Evolutionary conservation across 2,888 invertebrate species (phyloP), one percentile per base, ranked within the genome.

Genomic region (Eurytoma adleriae): DNA sequence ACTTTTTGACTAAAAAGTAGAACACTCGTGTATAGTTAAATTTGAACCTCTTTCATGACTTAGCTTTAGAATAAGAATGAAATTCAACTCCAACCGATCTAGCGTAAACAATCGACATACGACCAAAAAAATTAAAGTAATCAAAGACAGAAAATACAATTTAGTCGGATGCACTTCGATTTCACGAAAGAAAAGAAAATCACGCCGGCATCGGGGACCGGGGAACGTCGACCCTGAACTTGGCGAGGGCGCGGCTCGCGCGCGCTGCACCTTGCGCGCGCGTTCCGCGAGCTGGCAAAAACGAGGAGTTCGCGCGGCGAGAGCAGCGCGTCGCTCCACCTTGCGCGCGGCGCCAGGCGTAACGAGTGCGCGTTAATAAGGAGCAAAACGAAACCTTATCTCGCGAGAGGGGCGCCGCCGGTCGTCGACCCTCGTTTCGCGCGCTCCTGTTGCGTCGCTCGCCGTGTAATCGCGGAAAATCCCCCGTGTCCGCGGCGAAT

Each of bases 291-390:
- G 10, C 10, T 0, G 7, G 10, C 40, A 10, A 40, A 10, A 40
- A 10, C 40, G 10, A 40, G 10, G 10, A 40, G 64, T 62, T 62
- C 62, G 12, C 64, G 18, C 52, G 30, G 20, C 50, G 40, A 54
- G n/a, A 54, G n/a, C 57, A 27, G 27, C 50, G 14, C 16, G 7
- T 54, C n/a, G 50, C 30, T 16, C 7, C 13, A 59, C 7, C 20
- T 4, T 7, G 4, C 24, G 61, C 83, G 78, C 78, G 78, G 16
- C 20, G 48, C 59, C 66, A 27, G 79, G 83, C 81, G 82, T 85
- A 85, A 85, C 85, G 85, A 85, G n/a, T n/a, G 83, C 83, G 83
- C 80, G 82, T 84, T 85, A 84, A 84, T 85, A 85, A 84, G 82
- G 83, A 83, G 81, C 84, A 83, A 84, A 83, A 84, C 78, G 84